Evolutionary conservation across 1,140 invertebrate genomes (phyloP), one percentile per base, ranked within the genome.

Genomic region (Panagrolaimus sp.): DNA sequence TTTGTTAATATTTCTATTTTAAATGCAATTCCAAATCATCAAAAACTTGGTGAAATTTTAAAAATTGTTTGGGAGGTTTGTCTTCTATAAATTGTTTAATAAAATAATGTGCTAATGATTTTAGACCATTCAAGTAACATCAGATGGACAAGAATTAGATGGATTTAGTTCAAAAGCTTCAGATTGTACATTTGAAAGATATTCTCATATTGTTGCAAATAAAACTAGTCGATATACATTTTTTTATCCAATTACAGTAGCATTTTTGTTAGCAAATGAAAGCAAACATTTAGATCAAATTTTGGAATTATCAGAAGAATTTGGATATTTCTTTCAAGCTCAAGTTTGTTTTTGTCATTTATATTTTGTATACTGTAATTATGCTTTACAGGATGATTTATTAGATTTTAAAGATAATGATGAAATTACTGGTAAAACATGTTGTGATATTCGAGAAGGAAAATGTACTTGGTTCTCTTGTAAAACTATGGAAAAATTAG

Each of bases 281-380:
- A 38, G 8, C 9, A 16, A 20, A 11, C 2, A 31, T 57, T 66
- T 66, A n/a, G 31, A 47, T 47, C n/a, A 47, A 66, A 20, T 57
- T 0, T 91, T 91, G 84, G 89, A 88, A 0, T 92, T 96, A 77
- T 83, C 96, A 0, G 80, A 96, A 16, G 90, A 94, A 84, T 95
- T 96, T 89, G 93, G 94, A n/a, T 89, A 92, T 76, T 94, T 93
- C 82, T 96, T 91, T 82, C 93, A 96, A 89, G 90, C 95, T 57
- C 51, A 57, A 27, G 51, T 57, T 57, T 5, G 51, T 57, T 57
- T 23, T 1, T 25, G 4, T n/a, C 3, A 27, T 13, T 57, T 57
- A 1, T 20, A 57, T 9, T 0, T 20, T 57, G 51, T 25, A 11
- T 38, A 13, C 27, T 57, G 20, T 57, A 38, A 38, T 38, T 38